Conservation (phyloP, 2,113 vertebrate species). For the Peromyscus maniculatus region DNA sequence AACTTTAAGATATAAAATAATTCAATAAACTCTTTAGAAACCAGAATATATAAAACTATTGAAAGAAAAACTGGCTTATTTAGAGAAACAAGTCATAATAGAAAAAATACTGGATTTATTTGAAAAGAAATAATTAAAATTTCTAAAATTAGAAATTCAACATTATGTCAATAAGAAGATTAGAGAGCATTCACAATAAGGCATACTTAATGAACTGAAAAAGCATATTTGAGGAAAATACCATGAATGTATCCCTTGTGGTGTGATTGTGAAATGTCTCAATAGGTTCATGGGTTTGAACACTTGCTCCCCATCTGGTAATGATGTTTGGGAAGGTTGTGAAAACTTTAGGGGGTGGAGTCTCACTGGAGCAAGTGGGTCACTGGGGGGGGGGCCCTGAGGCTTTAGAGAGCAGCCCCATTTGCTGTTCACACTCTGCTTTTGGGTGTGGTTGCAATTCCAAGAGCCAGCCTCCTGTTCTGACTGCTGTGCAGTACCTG, state of each 20-base stretch:
- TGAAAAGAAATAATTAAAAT: neutral
- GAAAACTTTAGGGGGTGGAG: neutral
- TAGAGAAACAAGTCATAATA: neutral
- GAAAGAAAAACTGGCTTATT: neutral
- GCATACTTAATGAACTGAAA: neutral
- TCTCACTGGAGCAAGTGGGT: neutral
- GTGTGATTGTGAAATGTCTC: neutral
- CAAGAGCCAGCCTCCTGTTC: neutral
- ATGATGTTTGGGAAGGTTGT: neutral
- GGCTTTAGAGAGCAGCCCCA: neutral
- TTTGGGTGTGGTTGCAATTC: neutral
- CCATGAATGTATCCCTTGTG: neutral
- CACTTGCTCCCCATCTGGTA: neutral
- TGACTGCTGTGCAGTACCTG: neutral
- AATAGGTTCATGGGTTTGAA: neutral
- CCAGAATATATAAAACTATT: neutral
- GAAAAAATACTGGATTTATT: neutral
- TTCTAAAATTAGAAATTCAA: slow-evolving; percentile 23
- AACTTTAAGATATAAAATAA: neutral
- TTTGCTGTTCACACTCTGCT: neutral
- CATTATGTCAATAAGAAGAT: neutral
- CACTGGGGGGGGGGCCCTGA: neutral
- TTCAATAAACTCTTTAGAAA: neutral
- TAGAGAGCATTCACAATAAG: neutral
- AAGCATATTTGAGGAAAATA: neutral